Evolutionary conservation across 1,140 invertebrate species (phyloP).

Genomic region (Drosophila lacertosa): DNA sequence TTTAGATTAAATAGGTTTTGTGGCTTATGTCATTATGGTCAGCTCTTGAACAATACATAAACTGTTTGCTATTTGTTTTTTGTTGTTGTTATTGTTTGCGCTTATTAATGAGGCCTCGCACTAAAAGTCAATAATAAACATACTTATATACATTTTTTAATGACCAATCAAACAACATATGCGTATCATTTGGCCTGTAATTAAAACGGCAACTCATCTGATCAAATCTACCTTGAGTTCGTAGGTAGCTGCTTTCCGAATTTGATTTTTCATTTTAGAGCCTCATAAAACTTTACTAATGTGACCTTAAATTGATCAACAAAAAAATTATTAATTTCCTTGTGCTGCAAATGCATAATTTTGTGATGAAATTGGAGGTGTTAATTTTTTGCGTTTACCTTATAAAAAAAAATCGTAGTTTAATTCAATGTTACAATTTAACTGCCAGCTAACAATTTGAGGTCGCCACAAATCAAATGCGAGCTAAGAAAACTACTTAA

Average conservation of each 20-base stretch:
- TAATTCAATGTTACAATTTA: constrained; percentile 68
- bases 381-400: constrained; percentile 57
- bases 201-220: constrained; percentile 30
- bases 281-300: constrained; percentile 68
- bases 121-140: constrained; percentile 35
- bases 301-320: constrained; percentile 50
- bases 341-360: constrained; percentile 68
- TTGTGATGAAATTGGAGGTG: constrained; percentile 61
- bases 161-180: constrained; percentile 9
- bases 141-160: constrained; percentile 18
- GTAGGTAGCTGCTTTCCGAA: too few relatives aligned
- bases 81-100: too few relatives aligned
- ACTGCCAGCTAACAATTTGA: constrained; percentile 47
- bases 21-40: constrained; percentile 65
- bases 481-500: constrained; percentile 9
- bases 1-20: constrained; percentile 72
- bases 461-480: constrained; percentile 54
- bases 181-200: constrained; percentile 24
- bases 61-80: constrained; percentile 52
- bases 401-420: constrained; percentile 39
- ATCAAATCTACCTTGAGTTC: constrained; percentile 24
- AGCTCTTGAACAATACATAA: constrained; percentile 57
- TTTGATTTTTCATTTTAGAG: constrained; percentile 21
- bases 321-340: constrained; percentile 44
- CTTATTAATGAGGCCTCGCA: constrained; percentile 61